Evolutionary conservation across 2,113 vertebrate species (phyloP), one percentile per base, ranked within the genome.

Genomic region (Symphodus melops): DNA sequence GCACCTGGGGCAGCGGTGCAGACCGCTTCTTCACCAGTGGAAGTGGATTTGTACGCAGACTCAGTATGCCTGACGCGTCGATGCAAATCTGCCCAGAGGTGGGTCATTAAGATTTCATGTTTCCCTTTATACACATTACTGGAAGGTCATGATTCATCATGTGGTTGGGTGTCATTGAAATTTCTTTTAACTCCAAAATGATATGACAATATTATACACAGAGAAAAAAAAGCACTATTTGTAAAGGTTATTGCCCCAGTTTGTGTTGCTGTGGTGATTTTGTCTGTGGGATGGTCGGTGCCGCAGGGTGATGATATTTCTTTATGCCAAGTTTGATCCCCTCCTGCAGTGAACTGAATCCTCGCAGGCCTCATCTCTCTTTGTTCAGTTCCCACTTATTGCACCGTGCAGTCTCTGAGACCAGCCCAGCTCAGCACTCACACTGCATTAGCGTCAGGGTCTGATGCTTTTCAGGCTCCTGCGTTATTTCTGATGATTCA

Each of bases 1-100:
- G 96, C 77, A 96, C 96, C 84, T 94, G 95, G 88, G 92, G 96
- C 79, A 93, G 92, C 39, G 90, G 92, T 3, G 90, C 96, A 1
- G 98, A 99, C 83, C 96, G 96, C 83, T 96, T 97, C 90, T 96
- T 97, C 91, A 98, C 96, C 3, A 96, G 95, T 68, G 95, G 96
- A 53, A 98, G 96, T 87, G 95, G 96, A 87, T 94, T 98, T 89
- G 95, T 98, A 90, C 96, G 95, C 64, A 95, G 97, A 87, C 95
- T 96, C 90, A 95, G 95, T 76, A 94, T 97, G 94, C 96, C 96
- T 4, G 94, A 95, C 84, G 93, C 93, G 12, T 93, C 92, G 0
- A 37, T 95, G 72, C 94, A 95, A 81, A 75, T 95, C 85, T 94
- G 94, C 87, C 91, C 88, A 84, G 92, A 92, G 89, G 90, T 93